Evolutionary conservation across 2,888 invertebrate genomes (phyloP).

Genomic region (Hypselothyrea guttata): DNA sequence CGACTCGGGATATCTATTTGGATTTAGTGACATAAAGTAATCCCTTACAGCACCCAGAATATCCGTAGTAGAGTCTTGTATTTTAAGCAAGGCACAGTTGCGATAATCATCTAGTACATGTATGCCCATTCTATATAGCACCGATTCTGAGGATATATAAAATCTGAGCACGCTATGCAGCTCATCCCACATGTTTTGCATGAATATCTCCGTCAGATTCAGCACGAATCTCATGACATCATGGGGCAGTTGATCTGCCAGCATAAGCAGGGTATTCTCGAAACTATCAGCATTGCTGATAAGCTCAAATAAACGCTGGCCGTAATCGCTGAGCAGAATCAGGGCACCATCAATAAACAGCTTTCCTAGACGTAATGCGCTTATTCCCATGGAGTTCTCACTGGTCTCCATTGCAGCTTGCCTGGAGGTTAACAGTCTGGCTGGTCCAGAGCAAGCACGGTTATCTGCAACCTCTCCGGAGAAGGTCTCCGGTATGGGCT

Average conservation of each 20-base stretch:
- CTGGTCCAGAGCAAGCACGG: not conserved
- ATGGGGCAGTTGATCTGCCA: conserved; percentile 36
- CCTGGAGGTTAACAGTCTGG: not conserved
- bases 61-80: too few relatives aligned
- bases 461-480: not conserved
- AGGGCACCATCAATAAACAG: conserved; percentile 28
- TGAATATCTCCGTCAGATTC: conserved; percentile 49
- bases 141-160: conserved; percentile 61
- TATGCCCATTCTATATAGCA: conserved; percentile 55
- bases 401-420: not conserved
- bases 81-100: too few relatives aligned
- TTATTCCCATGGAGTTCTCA: conserved; percentile 20
- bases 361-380: conserved; percentile 29
- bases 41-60: too few relatives aligned
- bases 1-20: too few relatives aligned
- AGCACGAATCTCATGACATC: conserved; percentile 41
- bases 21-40: too few relatives aligned
- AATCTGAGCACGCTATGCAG: conserved; percentile 37
- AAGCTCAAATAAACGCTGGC: conserved; percentile 32
- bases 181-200: conserved; percentile 29
- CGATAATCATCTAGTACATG: too few relatives aligned
- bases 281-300: conserved; percentile 59
- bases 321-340: conserved; percentile 28
- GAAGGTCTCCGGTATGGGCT: conserved; percentile 58
- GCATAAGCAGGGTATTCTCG: conserved; percentile 33